phyloP scores from a whole-genome alignment of 1,140 invertebrate genomes.

The Zaprionus tsacasi region DNA sequence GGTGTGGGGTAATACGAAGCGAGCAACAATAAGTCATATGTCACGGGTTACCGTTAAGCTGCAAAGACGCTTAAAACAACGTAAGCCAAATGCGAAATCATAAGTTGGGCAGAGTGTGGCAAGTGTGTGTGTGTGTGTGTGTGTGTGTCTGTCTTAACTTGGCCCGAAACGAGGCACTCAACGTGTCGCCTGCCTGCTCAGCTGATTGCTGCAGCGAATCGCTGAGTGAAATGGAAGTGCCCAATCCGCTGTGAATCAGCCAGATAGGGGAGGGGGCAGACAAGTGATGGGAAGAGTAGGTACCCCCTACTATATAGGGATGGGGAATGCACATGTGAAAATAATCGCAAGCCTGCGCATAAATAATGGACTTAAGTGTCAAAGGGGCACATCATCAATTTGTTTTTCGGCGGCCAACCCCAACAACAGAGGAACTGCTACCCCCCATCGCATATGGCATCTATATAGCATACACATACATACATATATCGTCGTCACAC shows the following conservation, averaged over 20 bases:
- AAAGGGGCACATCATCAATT: conserved; percentile 82
- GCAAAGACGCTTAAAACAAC: conserved; percentile 66
- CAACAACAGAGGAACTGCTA: background rate
- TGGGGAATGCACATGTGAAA: conserved; percentile 58
- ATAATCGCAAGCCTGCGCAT: conserved; percentile 79
- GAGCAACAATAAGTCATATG: conserved; percentile 65
- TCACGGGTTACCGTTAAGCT: conserved; percentile 66
- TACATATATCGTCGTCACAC: background rate
- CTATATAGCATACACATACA: background rate
- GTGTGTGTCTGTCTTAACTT: conserved; percentile 11
- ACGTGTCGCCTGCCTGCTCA: conserved; percentile 36
- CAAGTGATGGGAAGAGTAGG: background rate
- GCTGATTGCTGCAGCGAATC: conserved; percentile 60
- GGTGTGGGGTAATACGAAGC: conserved; percentile 31
- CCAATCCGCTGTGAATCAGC: conserved; percentile 55
- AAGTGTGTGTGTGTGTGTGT: conserved; percentile 31
- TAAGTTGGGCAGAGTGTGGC: conserved; percentile 47
- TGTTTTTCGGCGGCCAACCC: conserved; percentile 59
- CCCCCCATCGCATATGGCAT: conserved; percentile 14
- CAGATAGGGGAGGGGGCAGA: background rate
- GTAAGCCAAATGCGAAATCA: conserved; percentile 37
- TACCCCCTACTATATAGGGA: background rate
- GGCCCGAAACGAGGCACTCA: conserved; percentile 52
- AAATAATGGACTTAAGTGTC: conserved; percentile 82
- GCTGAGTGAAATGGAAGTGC: conserved; percentile 67